These are phyloP conservation scores for Mechanitis mazaeus DNA, from an alignment of 2,888 invertebrate species.

Conservation along the genomic window DNA sequence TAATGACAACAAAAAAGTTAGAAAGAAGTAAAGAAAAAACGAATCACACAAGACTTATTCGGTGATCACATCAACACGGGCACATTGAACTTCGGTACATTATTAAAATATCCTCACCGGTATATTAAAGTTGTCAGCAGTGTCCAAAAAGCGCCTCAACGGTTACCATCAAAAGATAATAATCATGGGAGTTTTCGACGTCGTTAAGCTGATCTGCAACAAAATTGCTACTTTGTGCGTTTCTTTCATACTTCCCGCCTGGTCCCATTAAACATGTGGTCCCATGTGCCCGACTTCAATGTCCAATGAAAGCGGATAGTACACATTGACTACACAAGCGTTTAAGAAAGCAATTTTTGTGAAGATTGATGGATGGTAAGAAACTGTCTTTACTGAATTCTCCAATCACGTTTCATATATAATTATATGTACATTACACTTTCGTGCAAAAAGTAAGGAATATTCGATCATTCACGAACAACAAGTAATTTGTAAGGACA, in stretches of 20 bases:
- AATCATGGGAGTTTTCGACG: conserved; percentile 77
- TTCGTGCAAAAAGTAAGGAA: neutral
- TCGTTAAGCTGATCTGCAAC: conserved; percentile 76
- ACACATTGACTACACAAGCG: conserved; percentile 57
- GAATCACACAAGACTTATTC: conserved; percentile 35
- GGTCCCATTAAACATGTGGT: conserved; percentile 46
- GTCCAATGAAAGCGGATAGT: conserved; percentile 34
- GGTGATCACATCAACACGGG: conserved; percentile 36
- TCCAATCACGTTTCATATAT: conserved; percentile 6
- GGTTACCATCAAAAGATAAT: conserved; percentile 76
- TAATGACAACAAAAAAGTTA: conserved; percentile 22
- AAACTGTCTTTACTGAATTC: conserved; percentile 43
- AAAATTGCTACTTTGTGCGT: conserved; percentile 73
- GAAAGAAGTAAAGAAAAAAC: conserved; percentile 24
- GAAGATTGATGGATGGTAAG: conserved; percentile 20
- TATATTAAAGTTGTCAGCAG: conserved; percentile 65
- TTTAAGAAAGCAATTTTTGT: conserved; percentile 35
- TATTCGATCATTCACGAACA: conserved; percentile 7
- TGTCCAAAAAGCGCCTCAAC: conserved; percentile 68
- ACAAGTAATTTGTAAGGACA: conserved; percentile 43
- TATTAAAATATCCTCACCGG: conserved; percentile 69
- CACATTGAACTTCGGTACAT: conserved; percentile 58
- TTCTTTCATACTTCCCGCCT: conserved; percentile 55
- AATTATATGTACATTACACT: neutral
- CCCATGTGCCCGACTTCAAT: conserved; percentile 42